Percentiles rank a stretch among this genome's conserved stretches.
Conservation (phyloP, 1,140 invertebrate species). For the Drosophila repleta region DNA sequence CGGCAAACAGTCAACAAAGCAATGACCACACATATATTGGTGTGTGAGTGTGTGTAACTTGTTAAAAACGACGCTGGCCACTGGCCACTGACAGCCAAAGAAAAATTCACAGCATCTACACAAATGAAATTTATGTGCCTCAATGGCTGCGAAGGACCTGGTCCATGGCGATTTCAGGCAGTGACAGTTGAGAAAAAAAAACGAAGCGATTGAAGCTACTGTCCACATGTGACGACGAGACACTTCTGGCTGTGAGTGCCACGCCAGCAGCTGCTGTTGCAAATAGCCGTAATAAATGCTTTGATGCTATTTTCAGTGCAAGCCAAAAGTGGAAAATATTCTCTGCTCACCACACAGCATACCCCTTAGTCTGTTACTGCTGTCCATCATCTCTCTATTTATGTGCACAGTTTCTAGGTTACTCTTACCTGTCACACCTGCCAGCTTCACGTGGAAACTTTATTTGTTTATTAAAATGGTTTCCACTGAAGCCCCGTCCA, state of each 20-base stretch:
- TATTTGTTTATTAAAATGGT: conserved; percentile 72
- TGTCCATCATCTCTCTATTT: background rate
- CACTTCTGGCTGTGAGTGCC: conserved; percentile 11
- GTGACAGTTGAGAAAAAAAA: background rate
- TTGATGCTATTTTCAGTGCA: conserved; percentile 77
- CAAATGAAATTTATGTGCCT: conserved; percentile 44
- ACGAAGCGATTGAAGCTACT: background rate
- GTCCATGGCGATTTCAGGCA: too few species aligned
- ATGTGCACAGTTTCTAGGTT: conserved; percentile 17
- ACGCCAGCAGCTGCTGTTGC: conserved; percentile 34
- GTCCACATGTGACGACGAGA: conserved; percentile 37
- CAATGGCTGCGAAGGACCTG: conserved; percentile 15
- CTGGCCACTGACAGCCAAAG: conserved; percentile 59
- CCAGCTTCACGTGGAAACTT: conserved; percentile 23
- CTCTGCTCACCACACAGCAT: conserved; percentile 31
- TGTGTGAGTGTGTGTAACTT: conserved; percentile 1
- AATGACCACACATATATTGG: conserved; percentile 1
- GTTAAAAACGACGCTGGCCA: conserved; percentile 64
- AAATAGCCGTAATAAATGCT: conserved; percentile 72
- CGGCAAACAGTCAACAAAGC: conserved; percentile 3
- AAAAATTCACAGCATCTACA: conserved; percentile 31
- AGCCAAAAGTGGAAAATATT: conserved; percentile 79
- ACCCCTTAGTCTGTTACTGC: conserved; percentile 6
- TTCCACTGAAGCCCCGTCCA: conserved; percentile 40
- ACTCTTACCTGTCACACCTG: conserved; percentile 34